phyloP scores from a whole-genome alignment of 37 sponge, comb jelly and placozoan species.

The Aphrocallistes beatrix region DNA sequence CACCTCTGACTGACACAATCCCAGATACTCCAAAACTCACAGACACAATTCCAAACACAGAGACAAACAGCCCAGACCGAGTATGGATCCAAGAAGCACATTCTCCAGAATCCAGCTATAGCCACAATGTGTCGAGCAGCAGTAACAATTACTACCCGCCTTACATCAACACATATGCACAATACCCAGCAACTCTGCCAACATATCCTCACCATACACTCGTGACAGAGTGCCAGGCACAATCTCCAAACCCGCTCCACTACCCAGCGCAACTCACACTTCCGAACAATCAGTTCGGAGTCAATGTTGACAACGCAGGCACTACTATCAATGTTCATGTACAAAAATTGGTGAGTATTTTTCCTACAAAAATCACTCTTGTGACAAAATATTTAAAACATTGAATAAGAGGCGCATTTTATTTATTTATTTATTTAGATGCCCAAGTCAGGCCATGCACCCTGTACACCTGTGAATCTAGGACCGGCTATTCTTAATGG shows the following conservation, averaged over 20 bases:
- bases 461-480: background rate
- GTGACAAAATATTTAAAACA: background rate
- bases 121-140: background rate
- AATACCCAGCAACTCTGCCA: background rate
- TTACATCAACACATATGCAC: background rate
- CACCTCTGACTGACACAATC: background rate
- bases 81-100: conserved; percentile 1
- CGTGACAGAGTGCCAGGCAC: background rate
- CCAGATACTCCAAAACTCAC: background rate
- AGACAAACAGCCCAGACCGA: background rate
- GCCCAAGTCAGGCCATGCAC: background rate
- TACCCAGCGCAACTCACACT: background rate
- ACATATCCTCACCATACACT: background rate
- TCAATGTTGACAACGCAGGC: background rate
- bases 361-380: background rate
- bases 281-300: background rate
- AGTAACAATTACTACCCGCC: background rate
- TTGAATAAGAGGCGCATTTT: background rate
- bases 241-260: background rate
- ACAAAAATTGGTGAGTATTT: background rate
- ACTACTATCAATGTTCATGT: background rate
- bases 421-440: background rate
- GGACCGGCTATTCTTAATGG: conserved; percentile 1
- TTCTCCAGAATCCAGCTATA: background rate
- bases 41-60: background rate